Base-by-base conservation (phyloP, 2,888 invertebrate genomes). In the Harpalus rufipes region DNA sequence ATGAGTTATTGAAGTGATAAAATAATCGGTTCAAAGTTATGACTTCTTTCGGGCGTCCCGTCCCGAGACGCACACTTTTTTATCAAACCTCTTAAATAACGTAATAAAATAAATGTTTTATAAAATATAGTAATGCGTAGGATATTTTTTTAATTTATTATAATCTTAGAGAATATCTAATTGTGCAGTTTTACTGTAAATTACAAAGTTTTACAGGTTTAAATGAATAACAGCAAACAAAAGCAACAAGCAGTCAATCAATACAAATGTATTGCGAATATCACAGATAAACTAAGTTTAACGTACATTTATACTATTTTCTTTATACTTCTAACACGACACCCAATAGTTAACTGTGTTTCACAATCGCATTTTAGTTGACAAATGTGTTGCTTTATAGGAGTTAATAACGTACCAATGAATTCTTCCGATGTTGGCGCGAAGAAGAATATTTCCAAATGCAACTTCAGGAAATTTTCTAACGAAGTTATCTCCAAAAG, bases 401-500 rank as follows among this genome's bases (percentile, higher is more conserved):
- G 94, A 2, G 90, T 88, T 6, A 94, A 87, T 87, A 93, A 92
- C 0, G 94, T 93, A 1, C 92, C 93, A 3, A 94, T 86, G 92
- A 94, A 93, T 88, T 95, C 95, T 12, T 93, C 93, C 0, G 92
- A 89, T 58, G 93, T 94, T 18, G 94, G 91, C n/a, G 91, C 88
- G 21, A 93, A 94, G 12, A 93, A 94, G 32, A 93, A 89, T 7
- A 90, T 89, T 84, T 92, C 91, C 88, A 95, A 91, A 79, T 92
- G 91, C 0, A 89, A 88, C n/a, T 91, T 91, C 76, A 94, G 87
- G 85, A 92, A 93, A 12, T 90, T 90, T 88, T 94, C 93, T 14
- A 94, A 86, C 0, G 92, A 90, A n/a, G 91, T 90, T 80, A 93
- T 87, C 87, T 94, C 93, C 80, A 91, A 87, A 58, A 92, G 87